These are phyloP conservation scores for Sakesphorus luctuosus DNA, from an alignment of 2,113 vertebrate species.

Conservation along the genomic window DNA sequence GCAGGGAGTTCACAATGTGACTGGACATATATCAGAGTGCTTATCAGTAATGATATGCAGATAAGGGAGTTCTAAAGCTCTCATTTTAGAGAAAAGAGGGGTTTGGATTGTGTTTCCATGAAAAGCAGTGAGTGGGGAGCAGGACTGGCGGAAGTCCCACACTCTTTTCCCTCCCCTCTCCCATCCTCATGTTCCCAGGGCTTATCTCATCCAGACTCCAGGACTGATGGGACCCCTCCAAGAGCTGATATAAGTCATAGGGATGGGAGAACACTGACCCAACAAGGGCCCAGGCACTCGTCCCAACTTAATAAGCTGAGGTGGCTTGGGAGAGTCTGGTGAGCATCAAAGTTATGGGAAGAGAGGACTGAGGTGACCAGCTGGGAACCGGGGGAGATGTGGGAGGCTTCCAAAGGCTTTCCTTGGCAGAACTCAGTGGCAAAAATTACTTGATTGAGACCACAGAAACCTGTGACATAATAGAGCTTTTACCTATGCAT, in stretches of 20 bases:
- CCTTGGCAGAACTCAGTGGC: neutral
- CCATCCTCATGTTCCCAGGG: neutral
- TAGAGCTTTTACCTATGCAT: neutral
- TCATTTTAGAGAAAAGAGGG: neutral
- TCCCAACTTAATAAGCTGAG: neutral
- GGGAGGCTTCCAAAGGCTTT: neutral
- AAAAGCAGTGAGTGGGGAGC: neutral
- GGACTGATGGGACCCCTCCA: neutral
- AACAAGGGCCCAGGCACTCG: rapidly evolving
- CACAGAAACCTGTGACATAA: neutral
- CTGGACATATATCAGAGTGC: neutral
- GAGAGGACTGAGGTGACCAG: neutral
- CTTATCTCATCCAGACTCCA: neutral
- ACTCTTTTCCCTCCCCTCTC: neutral
- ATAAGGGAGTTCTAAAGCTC: constrained; percentile 6
- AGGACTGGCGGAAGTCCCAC: neutral
- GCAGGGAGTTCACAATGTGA: neutral
- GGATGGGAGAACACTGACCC: neutral
- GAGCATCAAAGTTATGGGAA: neutral
- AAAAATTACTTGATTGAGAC: neutral
- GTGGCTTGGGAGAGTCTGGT: neutral
- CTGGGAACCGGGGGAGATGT: neutral
- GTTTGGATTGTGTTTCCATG: neutral
- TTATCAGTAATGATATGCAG: neutral
- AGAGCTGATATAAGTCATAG: neutral